phyloP scores from a whole-genome alignment of 2,113 vertebrate species.

The Marmota monax region DNA sequence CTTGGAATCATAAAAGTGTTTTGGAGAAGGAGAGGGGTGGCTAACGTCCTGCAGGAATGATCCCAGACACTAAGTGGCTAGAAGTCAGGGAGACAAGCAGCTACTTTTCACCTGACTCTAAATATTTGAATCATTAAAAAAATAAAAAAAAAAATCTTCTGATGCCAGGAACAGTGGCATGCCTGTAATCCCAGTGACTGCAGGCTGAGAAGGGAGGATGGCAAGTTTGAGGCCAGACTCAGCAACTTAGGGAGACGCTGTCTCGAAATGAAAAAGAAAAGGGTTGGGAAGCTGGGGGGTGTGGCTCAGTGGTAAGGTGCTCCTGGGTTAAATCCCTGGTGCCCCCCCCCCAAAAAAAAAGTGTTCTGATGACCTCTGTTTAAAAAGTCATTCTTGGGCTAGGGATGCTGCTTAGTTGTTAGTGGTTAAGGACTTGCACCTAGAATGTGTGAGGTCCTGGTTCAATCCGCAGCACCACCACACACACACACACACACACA shows the following conservation, averaged over 20 bases:
- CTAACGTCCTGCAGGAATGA: neutral
- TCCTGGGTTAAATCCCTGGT: neutral
- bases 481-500: too few species aligned
- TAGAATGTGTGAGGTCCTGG: too few species aligned
- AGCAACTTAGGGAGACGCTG: neutral
- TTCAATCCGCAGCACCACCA: neutral
- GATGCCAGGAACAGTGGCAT: neutral
- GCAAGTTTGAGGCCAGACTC: neutral
- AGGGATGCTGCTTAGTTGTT: neutral
- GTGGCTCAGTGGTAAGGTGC: neutral
- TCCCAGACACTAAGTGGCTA: neutral
- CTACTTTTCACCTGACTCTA: slow-evolving; percentile 14
- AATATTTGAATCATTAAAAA: neutral
- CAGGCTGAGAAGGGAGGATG: neutral
- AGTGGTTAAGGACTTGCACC: too few species aligned
- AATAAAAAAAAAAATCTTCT: neutral
- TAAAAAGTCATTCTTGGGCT: neutral
- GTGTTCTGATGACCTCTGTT: neutral
- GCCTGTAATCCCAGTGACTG: neutral
- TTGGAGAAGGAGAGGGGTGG: neutral
- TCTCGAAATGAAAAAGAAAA: neutral
- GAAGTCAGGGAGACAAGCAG: neutral
- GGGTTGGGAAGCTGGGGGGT: too few species aligned
- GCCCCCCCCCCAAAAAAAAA: too few species aligned
- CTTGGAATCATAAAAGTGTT: neutral